Evolutionary conservation across 2,113 vertebrate species (phyloP).

Genomic region (Picathartes gymnocephalus): DNA sequence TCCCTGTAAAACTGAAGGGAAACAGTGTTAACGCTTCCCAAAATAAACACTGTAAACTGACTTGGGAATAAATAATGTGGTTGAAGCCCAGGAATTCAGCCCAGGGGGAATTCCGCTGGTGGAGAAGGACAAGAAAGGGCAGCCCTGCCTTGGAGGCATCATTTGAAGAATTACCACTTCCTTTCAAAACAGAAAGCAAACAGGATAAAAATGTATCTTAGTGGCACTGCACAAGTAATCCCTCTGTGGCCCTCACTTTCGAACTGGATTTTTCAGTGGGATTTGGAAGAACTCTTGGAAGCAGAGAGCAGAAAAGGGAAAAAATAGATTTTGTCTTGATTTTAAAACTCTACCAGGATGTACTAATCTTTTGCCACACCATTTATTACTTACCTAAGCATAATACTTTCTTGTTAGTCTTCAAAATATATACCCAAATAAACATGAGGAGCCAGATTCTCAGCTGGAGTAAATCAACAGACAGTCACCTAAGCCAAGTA

Average conservation of each 20-base stretch:
- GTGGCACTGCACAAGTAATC: not conserved
- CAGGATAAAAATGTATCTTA: not conserved
- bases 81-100: conserved; percentile 29
- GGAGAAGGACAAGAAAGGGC: not conserved
- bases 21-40: not conserved
- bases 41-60: not conserved
- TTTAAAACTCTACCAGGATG: not conserved
- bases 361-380: not conserved
- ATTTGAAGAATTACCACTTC: conserved; percentile 43
- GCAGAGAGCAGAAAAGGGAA: not conserved
- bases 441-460: conserved; percentile 15
- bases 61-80: conserved; percentile 36
- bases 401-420: conserved; percentile 38
- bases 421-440: conserved; percentile 34
- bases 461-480: conserved; percentile 46
- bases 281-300: not conserved
- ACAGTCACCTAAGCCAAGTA: conserved; percentile 11
- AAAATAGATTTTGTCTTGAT: not conserved
- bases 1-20: not conserved
- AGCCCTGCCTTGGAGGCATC: not conserved
- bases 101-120: not conserved
- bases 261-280: not conserved
- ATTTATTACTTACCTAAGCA: conserved; percentile 23
- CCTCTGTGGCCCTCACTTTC: not conserved
- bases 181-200: conserved; percentile 17